Evolutionary conservation across 1,140 invertebrate species (phyloP).

Genomic region (Drosophila gunungcola): DNA sequence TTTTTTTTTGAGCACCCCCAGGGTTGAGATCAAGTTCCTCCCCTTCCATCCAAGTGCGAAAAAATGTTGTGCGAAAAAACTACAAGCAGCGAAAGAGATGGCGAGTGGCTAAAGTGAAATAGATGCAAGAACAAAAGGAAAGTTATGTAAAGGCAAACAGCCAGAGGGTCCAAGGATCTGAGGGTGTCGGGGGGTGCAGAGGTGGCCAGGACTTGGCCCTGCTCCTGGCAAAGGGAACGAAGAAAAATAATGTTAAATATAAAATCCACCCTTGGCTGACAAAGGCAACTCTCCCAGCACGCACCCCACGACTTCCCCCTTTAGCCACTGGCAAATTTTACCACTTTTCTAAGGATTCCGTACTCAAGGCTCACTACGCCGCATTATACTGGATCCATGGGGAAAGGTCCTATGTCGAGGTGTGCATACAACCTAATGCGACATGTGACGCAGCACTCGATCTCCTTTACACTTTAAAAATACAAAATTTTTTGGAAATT

Average conservation of each 20-base stretch:
- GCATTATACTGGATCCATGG: constrained; percentile 6
- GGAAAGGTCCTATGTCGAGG: constrained; percentile 10
- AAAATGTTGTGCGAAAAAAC: constrained; percentile 53
- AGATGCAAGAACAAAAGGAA: constrained; percentile 64
- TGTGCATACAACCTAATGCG: constrained; percentile 11
- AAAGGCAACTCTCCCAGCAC: constrained; percentile 31
- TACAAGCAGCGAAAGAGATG: constrained; percentile 21
- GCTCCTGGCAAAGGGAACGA: constrained; percentile 55
- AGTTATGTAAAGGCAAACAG: constrained; percentile 38
- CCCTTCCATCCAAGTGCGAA: constrained; percentile 35
- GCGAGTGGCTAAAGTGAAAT: constrained; percentile 7
- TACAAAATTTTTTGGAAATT: not conserved
- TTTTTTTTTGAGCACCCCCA: constrained; percentile 3
- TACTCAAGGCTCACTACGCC: constrained; percentile 62
- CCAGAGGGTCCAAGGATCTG: constrained; percentile 8
- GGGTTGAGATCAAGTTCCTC: constrained; percentile 38
- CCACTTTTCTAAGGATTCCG: constrained; percentile 80
- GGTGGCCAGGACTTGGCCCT: constrained; percentile 37
- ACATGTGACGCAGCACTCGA: constrained; percentile 23
- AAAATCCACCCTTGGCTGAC: constrained; percentile 68
- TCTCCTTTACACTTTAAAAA: constrained; percentile 14
- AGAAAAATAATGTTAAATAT: constrained; percentile 15
- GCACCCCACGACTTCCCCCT: constrained; percentile 9
- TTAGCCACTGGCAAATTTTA: constrained; percentile 71
- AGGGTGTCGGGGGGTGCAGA: constrained; percentile 2